Evolutionary conservation across 2,113 vertebrate genomes (phyloP).

Genomic region (Pelodiscus sinensis): DNA sequence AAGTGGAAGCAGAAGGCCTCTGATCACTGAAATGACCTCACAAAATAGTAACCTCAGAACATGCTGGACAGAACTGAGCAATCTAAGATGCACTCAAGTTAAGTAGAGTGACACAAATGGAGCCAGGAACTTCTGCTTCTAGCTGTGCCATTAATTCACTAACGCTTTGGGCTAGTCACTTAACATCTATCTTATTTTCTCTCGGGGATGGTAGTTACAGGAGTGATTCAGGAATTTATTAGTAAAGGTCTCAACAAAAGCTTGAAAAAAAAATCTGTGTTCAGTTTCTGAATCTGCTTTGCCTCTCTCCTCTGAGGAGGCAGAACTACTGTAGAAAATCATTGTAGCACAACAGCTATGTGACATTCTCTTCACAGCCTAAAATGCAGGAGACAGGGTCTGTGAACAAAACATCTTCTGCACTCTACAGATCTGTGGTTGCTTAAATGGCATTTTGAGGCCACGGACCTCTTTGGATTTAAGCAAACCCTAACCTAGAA

Average conservation of each 20-base stretch:
- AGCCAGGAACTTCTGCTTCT: background rate
- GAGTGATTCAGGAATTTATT: background rate
- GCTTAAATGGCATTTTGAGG: background rate
- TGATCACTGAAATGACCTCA: background rate
- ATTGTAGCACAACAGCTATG: background rate
- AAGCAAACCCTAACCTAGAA: background rate
- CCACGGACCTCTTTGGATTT: background rate
- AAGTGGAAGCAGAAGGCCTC: background rate
- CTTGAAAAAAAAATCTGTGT: background rate
- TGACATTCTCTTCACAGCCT: background rate
- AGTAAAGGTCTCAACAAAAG: background rate
- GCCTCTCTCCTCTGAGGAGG: background rate
- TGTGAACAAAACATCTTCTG: background rate
- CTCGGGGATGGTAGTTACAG: background rate
- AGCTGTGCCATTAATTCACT: background rate
- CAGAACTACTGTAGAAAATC: background rate
- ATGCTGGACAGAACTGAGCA: background rate
- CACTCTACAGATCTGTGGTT: background rate
- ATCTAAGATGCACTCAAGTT: background rate
- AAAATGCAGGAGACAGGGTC: background rate
- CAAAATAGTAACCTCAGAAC: background rate
- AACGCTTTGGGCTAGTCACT: background rate
- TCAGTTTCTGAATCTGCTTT: background rate
- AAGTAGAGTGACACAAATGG: background rate
- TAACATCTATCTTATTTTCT: background rate